Evolutionary conservation across 2,797 vertebrate species (phyloP), one percentile per base, ranked within the genome.

Genomic region (Poecilia gillii): DNA sequence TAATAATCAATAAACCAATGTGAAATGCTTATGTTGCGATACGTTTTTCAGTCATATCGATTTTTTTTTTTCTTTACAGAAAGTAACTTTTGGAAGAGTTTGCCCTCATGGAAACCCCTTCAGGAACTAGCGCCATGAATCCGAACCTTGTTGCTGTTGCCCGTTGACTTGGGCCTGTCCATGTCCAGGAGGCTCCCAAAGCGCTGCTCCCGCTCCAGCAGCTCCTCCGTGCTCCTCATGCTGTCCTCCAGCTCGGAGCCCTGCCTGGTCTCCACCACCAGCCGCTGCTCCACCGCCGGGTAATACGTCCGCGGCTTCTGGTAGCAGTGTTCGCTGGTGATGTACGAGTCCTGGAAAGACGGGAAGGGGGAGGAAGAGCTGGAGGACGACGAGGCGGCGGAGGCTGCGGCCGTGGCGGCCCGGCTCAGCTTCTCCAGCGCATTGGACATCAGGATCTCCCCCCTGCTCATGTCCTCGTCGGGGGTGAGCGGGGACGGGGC

Each of bases 271-370:
- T 99, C 98, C 89, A 99, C 98, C 74, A 99, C 97, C 90, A 99
- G 91, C 84, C 97, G 96, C 94, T 98, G 98, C 94, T 99, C 98
- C 89, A 98, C 96, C 0, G 97, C 98, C 2, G 97, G 97, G 87
- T 99, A 98, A 83, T 98, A 98, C 1, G 97, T 95, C 31, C 97
- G 95, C 2, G 98, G 98, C 80, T 99, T 99, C 96, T 99, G 98
- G 93, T 99, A 99, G 94, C 98, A 99, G 92, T 99, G 98, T 87
- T 99, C 98, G 46, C 97, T 99, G 18, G 94, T 97, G 82, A 99
- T 99, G 81, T 99, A 99, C 0, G 97, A 98, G 87, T 99, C 97
- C 91, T 97, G 98, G 92, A 97, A 94, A 91, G 97, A 93, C 78
- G 95, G 91, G 82, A 92, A 93, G 16, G 92, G 92, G 39, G 84